Evolutionary conservation across 2,888 invertebrate genomes (phyloP).

Genomic region (Aphodius sticticus): DNA sequence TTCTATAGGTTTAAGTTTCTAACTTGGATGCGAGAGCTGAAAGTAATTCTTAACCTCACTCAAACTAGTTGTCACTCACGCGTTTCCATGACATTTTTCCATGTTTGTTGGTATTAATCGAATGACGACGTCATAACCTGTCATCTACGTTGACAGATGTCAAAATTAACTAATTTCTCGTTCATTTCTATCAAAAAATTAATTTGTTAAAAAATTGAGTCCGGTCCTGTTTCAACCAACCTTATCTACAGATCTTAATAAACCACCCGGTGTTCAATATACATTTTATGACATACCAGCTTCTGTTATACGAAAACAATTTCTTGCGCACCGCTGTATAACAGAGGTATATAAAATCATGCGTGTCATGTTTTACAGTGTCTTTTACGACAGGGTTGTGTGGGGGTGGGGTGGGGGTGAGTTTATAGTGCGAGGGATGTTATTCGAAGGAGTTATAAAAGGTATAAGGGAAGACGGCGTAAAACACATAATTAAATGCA

Average conservation of each 20-base stretch:
- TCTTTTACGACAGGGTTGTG: neutral
- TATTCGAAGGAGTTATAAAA: neutral
- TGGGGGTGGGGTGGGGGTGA: neutral
- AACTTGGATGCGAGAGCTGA: too few species aligned
- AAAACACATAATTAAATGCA: conserved; percentile 4
- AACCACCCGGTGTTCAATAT: neutral
- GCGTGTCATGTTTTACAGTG: neutral
- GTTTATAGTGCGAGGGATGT: neutral
- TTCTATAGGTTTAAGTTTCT: neutral
- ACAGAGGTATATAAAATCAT: neutral
- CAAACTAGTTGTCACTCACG: too few species aligned
- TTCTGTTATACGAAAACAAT: neutral
- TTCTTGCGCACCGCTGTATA: neutral
- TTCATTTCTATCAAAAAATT: neutral
- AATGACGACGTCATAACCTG: too few species aligned
- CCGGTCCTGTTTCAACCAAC: neutral
- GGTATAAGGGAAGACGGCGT: neutral
- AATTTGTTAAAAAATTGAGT: neutral
- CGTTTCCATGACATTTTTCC: too few species aligned
- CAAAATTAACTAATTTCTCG: neutral
- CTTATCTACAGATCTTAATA: neutral
- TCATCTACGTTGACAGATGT: too few species aligned
- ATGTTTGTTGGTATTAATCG: too few species aligned
- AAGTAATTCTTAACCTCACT: too few species aligned
- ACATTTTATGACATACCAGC: neutral